A percentile compares a stretch with the other conserved stretches of the same genome.
These are phyloP conservation scores for Polydrusus cervinus DNA, from an alignment of 2,888 invertebrate genomes.

Conservation along the genomic window DNA sequence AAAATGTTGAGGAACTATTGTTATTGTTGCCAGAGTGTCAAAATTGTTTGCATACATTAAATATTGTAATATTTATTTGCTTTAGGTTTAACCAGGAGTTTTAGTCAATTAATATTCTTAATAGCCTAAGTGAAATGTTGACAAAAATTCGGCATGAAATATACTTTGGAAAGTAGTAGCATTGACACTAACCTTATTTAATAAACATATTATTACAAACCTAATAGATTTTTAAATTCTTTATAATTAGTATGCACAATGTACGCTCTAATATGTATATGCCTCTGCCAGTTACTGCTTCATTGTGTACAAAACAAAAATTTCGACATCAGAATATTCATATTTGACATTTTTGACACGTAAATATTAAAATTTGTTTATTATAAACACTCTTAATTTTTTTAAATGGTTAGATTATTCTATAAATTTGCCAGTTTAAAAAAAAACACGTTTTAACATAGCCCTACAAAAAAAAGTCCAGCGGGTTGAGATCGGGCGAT, in stretches of 20 bases:
- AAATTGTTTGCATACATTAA: constrained; percentile 6
- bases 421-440: too few relatives aligned
- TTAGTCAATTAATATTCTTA: background rate
- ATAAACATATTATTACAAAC: constrained; percentile 25
- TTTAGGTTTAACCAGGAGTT: background rate
- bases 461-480: too few relatives aligned
- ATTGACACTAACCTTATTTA: constrained; percentile 52
- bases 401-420: too few relatives aligned
- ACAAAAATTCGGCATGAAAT: constrained; percentile 43
- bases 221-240: constrained; percentile 38
- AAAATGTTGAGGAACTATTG: background rate
- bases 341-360: constrained; percentile 6
- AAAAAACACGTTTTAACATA: too few relatives aligned
- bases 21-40: background rate
- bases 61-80: constrained; percentile 2
- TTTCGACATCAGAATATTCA: constrained; percentile 2
- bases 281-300: background rate
- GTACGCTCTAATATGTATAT: constrained; percentile 18
- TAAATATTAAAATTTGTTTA: background rate
- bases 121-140: constrained; percentile 22
- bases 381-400: too few relatives aligned
- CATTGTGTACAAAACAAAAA: background rate
- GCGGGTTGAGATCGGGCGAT: too few relatives aligned
- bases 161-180: constrained; percentile 45
- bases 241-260: constrained; percentile 50